Conservation (phyloP, 1,140 invertebrate species). For the Zaprionus camerounensis region DNA sequence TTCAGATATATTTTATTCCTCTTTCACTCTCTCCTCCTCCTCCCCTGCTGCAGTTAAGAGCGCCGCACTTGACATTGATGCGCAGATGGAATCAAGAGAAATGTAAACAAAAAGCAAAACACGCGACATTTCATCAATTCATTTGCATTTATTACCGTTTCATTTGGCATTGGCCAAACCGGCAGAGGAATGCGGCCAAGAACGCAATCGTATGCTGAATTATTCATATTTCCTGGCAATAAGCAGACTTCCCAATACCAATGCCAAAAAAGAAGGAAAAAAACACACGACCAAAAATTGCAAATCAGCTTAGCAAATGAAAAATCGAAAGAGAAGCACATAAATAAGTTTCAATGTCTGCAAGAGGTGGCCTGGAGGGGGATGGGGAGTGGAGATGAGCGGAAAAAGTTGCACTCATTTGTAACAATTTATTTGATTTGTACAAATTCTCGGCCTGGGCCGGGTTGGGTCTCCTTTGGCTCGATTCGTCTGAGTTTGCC, state of each 20-base stretch:
- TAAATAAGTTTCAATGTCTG: conserved; percentile 47
- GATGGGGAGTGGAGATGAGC: not conserved
- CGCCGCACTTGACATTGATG: conserved; percentile 61
- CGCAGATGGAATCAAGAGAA: conserved; percentile 62
- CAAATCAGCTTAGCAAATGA: conserved; percentile 46
- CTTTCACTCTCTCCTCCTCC: not conserved
- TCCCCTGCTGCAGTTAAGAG: not conserved
- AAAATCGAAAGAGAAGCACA: conserved; percentile 61
- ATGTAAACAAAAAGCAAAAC: conserved; percentile 72
- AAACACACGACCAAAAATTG: conserved; percentile 41
- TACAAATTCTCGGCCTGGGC: conserved; percentile 33
- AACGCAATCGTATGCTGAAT: conserved; percentile 67
- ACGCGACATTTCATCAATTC: conserved; percentile 73
- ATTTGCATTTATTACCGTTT: conserved; percentile 73
- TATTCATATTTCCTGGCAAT: conserved; percentile 69
- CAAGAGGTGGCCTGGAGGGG: not conserved
- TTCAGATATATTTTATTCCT: not conserved
- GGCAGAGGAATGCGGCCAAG: conserved; percentile 52
- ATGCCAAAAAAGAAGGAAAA: not conserved
- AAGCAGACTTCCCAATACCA: conserved; percentile 13
- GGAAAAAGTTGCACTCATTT: conserved; percentile 79
- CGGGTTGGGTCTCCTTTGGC: conserved; percentile 19
- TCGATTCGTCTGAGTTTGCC: conserved; percentile 16
- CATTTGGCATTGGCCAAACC: conserved; percentile 24
- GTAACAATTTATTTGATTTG: conserved; percentile 82